Conservation (phyloP, 2,888 invertebrate species). For the Leptodirus hochenwartii region DNA sequence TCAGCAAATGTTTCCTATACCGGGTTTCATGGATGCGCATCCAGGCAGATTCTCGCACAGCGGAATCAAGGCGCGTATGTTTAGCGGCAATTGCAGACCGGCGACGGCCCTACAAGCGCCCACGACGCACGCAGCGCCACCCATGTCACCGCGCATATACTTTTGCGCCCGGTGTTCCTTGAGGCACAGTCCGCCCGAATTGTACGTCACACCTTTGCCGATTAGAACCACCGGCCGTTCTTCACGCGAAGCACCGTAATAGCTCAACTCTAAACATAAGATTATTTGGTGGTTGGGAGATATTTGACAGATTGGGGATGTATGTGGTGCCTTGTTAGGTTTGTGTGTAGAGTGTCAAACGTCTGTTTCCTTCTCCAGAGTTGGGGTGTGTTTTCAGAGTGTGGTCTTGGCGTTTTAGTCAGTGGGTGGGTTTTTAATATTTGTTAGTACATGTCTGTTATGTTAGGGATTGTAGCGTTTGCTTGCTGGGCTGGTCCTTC, state of each 20-base stretch:
- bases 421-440: too few species aligned
- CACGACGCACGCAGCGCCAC: constrained; percentile 63
- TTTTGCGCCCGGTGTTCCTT: constrained; percentile 43
- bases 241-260: constrained; percentile 40
- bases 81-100: constrained; percentile 47
- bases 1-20: too few species aligned
- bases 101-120: constrained; percentile 53
- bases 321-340: too few species aligned
- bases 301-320: too few species aligned
- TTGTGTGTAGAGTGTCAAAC: too few species aligned
- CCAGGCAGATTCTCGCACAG: constrained; percentile 67
- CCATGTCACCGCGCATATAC: constrained; percentile 70
- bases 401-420: too few species aligned
- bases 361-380: too few species aligned
- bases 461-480: too few species aligned
- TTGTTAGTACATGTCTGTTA: too few species aligned
- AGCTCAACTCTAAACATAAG: constrained; percentile 63
- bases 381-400: too few species aligned
- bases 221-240: constrained; percentile 52
- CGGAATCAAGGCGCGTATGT: constrained; percentile 56
- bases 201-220: constrained; percentile 34
- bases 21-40: constrained; percentile 56
- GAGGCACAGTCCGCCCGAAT: constrained; percentile 57
- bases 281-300: too few species aligned
- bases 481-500: too few species aligned